These are phyloP conservation scores for Carlito syrichta DNA, from an alignment of 2,113 vertebrate genomes.

Conservation along the genomic window DNA sequence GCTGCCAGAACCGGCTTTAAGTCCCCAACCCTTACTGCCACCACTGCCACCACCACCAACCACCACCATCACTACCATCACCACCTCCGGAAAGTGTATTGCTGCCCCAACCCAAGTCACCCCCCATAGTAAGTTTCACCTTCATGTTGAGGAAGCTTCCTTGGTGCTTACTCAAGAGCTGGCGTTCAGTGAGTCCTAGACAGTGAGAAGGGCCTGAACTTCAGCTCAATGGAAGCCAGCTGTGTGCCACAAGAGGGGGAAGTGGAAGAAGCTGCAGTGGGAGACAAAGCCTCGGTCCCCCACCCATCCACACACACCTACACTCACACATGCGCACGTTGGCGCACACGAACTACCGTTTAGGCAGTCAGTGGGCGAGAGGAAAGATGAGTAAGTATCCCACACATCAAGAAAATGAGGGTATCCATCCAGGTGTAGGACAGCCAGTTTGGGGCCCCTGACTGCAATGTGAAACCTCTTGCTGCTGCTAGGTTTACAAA, in stretches of 20 bases:
- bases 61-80: not conserved
- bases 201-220: conserved; percentile 18
- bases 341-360: conserved; percentile 53
- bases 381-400: not conserved
- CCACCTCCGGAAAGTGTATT: conserved; percentile 44
- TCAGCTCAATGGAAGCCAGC: conserved; percentile 56
- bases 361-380: conserved; percentile 62
- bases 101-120: conserved; percentile 44
- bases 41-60: not conserved
- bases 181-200: conserved; percentile 15
- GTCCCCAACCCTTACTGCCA: not conserved
- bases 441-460: conserved; percentile 57
- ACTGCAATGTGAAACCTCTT: conserved; percentile 76
- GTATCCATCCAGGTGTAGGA: not conserved
- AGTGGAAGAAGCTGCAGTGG: conserved; percentile 65
- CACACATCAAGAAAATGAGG: not conserved
- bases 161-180: conserved; percentile 67
- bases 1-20: conserved; percentile 10
- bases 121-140: conserved; percentile 43
- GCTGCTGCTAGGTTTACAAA: conserved; percentile 74
- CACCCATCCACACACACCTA: conserved; percentile 71
- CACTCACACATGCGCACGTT: conserved; percentile 59
- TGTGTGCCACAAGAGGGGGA: conserved; percentile 57
- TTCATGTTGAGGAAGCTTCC: conserved; percentile 68
- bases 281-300: conserved; percentile 57